Evolutionary conservation across 2,797 vertebrate genomes (phyloP).

Genomic region (Cryptoprocta ferox): DNA sequence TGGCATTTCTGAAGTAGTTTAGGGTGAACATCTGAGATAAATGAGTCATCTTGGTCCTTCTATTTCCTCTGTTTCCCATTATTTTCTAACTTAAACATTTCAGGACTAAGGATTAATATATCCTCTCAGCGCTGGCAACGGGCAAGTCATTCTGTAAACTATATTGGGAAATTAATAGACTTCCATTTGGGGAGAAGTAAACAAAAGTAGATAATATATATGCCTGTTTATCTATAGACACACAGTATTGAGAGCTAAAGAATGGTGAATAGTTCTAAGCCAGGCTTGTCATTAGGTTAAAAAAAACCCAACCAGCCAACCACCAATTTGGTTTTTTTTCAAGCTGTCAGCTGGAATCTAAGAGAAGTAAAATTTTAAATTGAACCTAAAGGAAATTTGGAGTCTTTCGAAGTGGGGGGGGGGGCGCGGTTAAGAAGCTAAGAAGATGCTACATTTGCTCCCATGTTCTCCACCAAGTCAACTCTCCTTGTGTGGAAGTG

Average conservation of each 20-base stretch:
- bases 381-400: neutral
- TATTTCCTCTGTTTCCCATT: conserved; percentile 66
- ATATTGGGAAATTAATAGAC: conserved; percentile 78
- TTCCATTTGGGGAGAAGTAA: conserved; percentile 76
- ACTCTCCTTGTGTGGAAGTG: neutral
- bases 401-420: neutral
- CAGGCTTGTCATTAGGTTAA: conserved; percentile 16
- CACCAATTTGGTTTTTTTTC: conserved; percentile 45
- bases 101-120: conserved; percentile 60
- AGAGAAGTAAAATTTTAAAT: conserved; percentile 39
- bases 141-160: conserved; percentile 69
- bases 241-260: conserved; percentile 51
- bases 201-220: conserved; percentile 78
- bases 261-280: conserved; percentile 45
- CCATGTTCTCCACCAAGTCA: neutral
- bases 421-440: conserved; percentile 6
- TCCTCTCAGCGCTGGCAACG: conserved; percentile 48
- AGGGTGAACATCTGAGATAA: conserved; percentile 60
- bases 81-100: conserved; percentile 73
- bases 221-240: conserved; percentile 68
- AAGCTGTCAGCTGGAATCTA: conserved; percentile 29
- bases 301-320: neutral
- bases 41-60: conserved; percentile 68
- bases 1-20: conserved; percentile 78
- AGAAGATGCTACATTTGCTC: neutral